phyloP scores from a whole-genome alignment of 2,113 vertebrate species.

The Aspidoscelis tigris region DNA sequence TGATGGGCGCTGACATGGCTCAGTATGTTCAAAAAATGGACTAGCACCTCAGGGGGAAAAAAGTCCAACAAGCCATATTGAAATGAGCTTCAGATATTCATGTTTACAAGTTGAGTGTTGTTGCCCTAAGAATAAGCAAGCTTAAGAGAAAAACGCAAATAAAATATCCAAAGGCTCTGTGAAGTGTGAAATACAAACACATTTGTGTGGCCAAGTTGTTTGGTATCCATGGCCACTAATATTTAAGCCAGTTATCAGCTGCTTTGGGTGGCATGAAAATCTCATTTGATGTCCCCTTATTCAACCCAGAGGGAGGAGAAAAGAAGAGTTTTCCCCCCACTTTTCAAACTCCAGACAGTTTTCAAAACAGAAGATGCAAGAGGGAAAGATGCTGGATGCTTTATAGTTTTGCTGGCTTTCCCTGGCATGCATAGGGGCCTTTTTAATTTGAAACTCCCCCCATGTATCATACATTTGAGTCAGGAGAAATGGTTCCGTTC shows the following conservation, averaged over 20 bases:
- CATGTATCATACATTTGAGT: not conserved
- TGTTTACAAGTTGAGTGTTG: not conserved
- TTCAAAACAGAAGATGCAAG: not conserved
- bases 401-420: not conserved
- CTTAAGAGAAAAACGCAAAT: not conserved
- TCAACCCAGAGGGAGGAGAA: not conserved
- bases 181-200: not conserved
- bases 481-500: not conserved
- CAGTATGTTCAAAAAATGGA: not conserved
- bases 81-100: not conserved
- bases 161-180: not conserved
- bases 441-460: not conserved
- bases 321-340: not conserved
- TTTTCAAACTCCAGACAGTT: not conserved
- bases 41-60: not conserved
- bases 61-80: not conserved
- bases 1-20: not conserved
- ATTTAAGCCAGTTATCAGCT: not conserved
- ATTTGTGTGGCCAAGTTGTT: not conserved
- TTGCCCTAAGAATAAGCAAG: not conserved
- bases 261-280: not conserved
- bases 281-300: not conserved
- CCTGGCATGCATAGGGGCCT: not conserved
- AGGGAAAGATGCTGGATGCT: too few relatives aligned
- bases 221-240: not conserved